Percentiles rank a stretch among this genome's conserved stretches.
phyloP scores from a whole-genome alignment of 64 coral and sea anemone species.

The Hydrozoanthus tunicans region DNA sequence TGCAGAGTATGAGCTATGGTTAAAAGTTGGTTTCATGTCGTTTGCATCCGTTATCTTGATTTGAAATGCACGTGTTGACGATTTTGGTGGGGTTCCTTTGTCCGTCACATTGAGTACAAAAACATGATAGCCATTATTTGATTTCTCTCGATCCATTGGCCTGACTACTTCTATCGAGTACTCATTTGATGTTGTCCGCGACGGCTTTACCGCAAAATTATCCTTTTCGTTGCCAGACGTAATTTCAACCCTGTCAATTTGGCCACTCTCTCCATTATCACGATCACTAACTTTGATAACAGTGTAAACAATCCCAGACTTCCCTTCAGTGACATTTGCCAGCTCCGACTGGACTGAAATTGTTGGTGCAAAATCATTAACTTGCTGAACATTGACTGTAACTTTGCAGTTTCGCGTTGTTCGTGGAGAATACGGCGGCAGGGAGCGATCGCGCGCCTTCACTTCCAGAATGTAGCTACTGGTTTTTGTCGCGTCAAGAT shows the following conservation, averaged over 20 bases:
- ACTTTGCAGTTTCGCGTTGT: slow-evolving; percentile 24
- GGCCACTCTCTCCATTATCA: slow-evolving; percentile 61
- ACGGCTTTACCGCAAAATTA: slow-evolving; percentile 45
- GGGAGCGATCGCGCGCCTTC: slow-evolving; percentile 35
- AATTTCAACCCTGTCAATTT: slow-evolving; percentile 60
- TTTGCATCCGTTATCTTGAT: slow-evolving; percentile 40
- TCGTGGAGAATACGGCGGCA: slow-evolving; percentile 11
- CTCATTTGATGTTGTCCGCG: slow-evolving; percentile 25
- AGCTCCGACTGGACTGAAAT: slow-evolving; percentile 68
- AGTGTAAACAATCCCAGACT: slow-evolving; percentile 55
- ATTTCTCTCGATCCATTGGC: slow-evolving; percentile 44
- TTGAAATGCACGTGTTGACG: slow-evolving; percentile 46
- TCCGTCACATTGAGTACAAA: slow-evolving; percentile 57
- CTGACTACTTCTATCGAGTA: slow-evolving; percentile 49
- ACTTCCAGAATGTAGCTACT: slow-evolving; percentile 29
- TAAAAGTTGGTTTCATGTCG: slow-evolving; percentile 35
- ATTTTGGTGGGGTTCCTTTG: slow-evolving; percentile 53
- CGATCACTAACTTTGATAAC: slow-evolving; percentile 69
- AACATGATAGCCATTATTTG: slow-evolving; percentile 1
- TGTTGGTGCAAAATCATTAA: slow-evolving; percentile 74
- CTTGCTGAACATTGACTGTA: slow-evolving; percentile 26
- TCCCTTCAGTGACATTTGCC: slow-evolving; percentile 48
- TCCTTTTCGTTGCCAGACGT: slow-evolving; percentile 58
- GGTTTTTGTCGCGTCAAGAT: neutral
- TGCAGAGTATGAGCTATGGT: slow-evolving; percentile 30